Conservation (phyloP, 2,113 vertebrate genomes). For the Cygnus atratus region DNA sequence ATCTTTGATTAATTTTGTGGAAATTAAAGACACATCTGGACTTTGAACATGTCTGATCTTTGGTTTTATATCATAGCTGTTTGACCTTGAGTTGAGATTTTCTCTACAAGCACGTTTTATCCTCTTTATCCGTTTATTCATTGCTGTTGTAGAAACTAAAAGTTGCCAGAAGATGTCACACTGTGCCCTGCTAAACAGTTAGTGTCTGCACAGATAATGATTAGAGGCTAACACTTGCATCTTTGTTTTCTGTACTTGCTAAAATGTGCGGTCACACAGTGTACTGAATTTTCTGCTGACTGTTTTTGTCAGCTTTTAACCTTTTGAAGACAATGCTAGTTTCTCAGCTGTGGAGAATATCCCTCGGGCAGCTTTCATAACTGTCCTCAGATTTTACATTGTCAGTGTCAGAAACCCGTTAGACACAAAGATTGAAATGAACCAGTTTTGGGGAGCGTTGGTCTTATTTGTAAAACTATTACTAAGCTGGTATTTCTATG, state of each 20-base stretch:
- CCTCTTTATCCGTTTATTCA: not conserved
- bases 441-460: not conserved
- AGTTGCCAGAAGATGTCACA: conserved; percentile 50
- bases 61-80: not conserved
- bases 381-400: not conserved
- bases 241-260: not conserved
- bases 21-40: not conserved
- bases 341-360: not conserved
- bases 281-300: not conserved
- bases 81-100: not conserved
- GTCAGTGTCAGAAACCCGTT: not conserved
- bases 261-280: not conserved
- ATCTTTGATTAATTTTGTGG: not conserved
- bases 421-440: not conserved
- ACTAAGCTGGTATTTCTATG: not conserved
- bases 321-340: not conserved
- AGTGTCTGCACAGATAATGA: not conserved
- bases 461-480: not conserved
- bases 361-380: not conserved
- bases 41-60: not conserved
- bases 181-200: not conserved
- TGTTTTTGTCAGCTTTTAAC: not conserved
- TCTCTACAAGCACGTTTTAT: not conserved
- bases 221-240: not conserved
- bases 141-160: conserved; percentile 3